Base-by-base conservation (phyloP, 2,797 vertebrate genomes). In the Cheirogaleus major region DNA sequence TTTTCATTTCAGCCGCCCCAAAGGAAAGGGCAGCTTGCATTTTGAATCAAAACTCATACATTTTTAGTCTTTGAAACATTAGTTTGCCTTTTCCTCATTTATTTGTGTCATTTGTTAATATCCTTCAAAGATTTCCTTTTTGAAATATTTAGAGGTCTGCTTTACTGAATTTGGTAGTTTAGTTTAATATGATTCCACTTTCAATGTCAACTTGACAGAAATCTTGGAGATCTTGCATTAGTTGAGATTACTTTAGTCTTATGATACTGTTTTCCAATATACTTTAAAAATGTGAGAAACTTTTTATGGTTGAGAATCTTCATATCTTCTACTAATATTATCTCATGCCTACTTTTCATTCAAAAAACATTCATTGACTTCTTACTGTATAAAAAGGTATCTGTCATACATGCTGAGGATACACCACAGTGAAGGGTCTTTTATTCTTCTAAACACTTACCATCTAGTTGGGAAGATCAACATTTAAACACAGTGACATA, bases 61-160 rank as follows among this genome's bases (percentile, higher is more conserved):
- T 82, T 57, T 35, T 93, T 88, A 69, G 85, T 70, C 25, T 97
- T 94, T 89, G 32, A 89, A 97, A 50, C 32, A 87, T 89, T 69
- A 85, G 35, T 94, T 97, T 96, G 30, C 27, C 27, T 89, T 93
- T 90, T 80, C 13, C 5, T 96, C 75, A 90, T 91, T 82, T 95
- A 59, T 67, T 25, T 81, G 45, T 89, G 30, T 63, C 52, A 50
- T 55, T 95, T 78, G 5, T 92, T 88, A 84, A 50, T 69, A 84
- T 75, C 45, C 27, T 90, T 95, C 59, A 78, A 93, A 81, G 38
- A 73, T 90, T 86, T 91, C 13, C 59, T 72, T 93, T 92, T 63
- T 86, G 69, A 95, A 89, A 89, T 25, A 70, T 55, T 93, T 93
- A 70, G 50, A 80, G 35, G 13, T 2, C 12, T 73, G 18, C 59